phyloP scores from a whole-genome alignment of 2,888 invertebrate species.

The Eristalis arbustorum region DNA sequence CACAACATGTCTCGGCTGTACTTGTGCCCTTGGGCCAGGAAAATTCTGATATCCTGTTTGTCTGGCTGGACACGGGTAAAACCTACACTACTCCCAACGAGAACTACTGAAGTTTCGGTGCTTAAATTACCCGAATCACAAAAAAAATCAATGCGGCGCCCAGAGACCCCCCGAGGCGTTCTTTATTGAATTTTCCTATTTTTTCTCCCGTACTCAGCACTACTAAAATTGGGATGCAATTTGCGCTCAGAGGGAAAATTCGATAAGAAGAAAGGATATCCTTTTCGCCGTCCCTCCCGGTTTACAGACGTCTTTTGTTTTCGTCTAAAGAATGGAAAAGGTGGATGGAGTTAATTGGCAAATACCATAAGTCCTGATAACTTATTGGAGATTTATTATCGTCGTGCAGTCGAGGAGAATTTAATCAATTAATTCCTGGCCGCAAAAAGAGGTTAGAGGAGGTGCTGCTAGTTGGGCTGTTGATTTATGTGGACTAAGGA shows the following conservation, averaged over 20 bases:
- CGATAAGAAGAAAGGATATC: slow-evolving; percentile 19
- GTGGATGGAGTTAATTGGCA: slow-evolving; percentile 43
- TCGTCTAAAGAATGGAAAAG: slow-evolving; percentile 3
- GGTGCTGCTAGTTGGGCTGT: neutral
- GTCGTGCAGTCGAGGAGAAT: slow-evolving; percentile 8
- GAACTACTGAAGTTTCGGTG: slow-evolving; percentile 27
- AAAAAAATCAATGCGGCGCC: slow-evolving; percentile 42
- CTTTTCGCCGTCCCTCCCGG: neutral
- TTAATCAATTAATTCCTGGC: slow-evolving; percentile 38
- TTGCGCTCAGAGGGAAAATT: slow-evolving; percentile 37
- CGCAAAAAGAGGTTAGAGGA: neutral
- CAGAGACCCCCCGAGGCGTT: neutral
- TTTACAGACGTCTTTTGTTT: neutral
- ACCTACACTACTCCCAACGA: neutral
- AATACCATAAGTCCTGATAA: slow-evolving; percentile 43
- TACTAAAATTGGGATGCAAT: slow-evolving; percentile 55
- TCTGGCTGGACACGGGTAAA: slow-evolving; percentile 28
- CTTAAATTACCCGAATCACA: slow-evolving; percentile 42
- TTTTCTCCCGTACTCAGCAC: neutral
- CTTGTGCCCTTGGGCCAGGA: slow-evolving; percentile 46
- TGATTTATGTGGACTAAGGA: neutral
- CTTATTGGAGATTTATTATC: slow-evolving; percentile 50
- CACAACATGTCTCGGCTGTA: too few relatives aligned
- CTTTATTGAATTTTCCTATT: slow-evolving; percentile 58
- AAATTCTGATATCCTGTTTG: slow-evolving; percentile 55